phyloP scores from a whole-genome alignment of 2,888 invertebrate species.

The Idaea dimidiata region DNA sequence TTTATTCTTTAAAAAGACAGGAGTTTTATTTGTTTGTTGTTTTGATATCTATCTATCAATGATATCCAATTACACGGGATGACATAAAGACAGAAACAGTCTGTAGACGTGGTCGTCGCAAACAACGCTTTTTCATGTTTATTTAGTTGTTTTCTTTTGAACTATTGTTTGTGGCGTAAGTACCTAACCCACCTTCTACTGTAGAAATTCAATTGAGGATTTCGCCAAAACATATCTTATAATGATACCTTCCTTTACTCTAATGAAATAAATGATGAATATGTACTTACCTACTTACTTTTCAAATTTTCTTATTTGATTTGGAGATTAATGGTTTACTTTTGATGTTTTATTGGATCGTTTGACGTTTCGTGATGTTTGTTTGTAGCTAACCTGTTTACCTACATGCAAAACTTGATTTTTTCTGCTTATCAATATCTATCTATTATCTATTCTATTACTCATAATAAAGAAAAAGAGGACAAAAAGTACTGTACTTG shows the following conservation, averaged over 20 bases:
- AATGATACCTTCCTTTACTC: not conserved
- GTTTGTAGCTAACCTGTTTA: too few species aligned
- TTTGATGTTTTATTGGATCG: too few species aligned
- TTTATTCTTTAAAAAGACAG: not conserved
- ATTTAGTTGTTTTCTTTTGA: not conserved
- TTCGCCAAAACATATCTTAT: not conserved
- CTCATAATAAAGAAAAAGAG: too few species aligned
- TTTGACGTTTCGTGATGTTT: too few species aligned
- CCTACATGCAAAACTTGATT: not conserved
- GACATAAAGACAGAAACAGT: not conserved
- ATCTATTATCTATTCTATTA: too few species aligned
- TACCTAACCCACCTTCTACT: not conserved
- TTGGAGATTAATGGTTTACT: too few species aligned
- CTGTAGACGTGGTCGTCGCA: not conserved
- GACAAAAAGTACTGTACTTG: too few species aligned
- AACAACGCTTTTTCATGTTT: constrained; percentile 2
- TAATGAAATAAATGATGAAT: too few species aligned
- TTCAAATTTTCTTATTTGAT: too few species aligned
- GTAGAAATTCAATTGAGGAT: not conserved
- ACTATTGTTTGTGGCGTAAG: not conserved
- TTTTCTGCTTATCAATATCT: constrained; percentile 2
- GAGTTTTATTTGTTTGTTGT: not conserved
- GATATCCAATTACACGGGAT: not conserved
- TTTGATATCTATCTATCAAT: not conserved
- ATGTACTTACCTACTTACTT: too few species aligned